A percentile compares a stretch with the other conserved stretches of the same genome.
phyloP scores from a whole-genome alignment of 2,888 invertebrate species.

The Tetragnatha montana region DNA sequence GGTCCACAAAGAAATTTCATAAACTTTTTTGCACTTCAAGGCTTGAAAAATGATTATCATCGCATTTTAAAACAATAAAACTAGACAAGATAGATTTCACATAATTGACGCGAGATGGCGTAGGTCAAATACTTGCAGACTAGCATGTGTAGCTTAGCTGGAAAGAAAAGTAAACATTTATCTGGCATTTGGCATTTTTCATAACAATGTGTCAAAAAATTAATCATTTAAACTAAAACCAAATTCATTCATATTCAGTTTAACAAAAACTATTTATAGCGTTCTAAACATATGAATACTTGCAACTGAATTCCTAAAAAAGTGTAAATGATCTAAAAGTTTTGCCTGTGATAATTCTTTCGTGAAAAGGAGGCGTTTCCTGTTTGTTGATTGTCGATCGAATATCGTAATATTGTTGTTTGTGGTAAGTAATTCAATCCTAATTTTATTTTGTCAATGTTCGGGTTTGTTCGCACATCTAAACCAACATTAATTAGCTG shows the following conservation, averaged over 20 bases:
- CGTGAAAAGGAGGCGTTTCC: conserved; percentile 47
- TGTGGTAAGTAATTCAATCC: not conserved
- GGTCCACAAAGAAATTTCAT: not conserved
- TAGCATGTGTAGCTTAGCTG: conserved; percentile 53
- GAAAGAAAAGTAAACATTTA: conserved; percentile 49
- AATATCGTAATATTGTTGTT: not conserved
- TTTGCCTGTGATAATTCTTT: not conserved
- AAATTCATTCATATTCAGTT: not conserved
- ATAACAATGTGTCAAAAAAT: conserved; percentile 15
- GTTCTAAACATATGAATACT: not conserved
- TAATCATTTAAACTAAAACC: not conserved
- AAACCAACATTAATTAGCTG: not conserved
- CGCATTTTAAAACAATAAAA: not conserved
- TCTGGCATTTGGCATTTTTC: conserved; percentile 7
- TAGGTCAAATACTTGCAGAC: conserved; percentile 20
- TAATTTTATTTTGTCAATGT: no score
- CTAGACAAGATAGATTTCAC: conserved; percentile 34
- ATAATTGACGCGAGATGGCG: conserved; percentile 65
- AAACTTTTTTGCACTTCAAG: not conserved
- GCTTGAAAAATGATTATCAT: not conserved
- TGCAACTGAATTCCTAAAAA: not conserved
- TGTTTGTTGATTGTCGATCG: conserved; percentile 3
- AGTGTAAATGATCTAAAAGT: not conserved
- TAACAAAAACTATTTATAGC: not conserved
- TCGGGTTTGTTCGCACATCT: no score